These are phyloP conservation scores for Apteryx owenii DNA, from an alignment of 2,113 vertebrate genomes.

Conservation along the genomic window DNA sequence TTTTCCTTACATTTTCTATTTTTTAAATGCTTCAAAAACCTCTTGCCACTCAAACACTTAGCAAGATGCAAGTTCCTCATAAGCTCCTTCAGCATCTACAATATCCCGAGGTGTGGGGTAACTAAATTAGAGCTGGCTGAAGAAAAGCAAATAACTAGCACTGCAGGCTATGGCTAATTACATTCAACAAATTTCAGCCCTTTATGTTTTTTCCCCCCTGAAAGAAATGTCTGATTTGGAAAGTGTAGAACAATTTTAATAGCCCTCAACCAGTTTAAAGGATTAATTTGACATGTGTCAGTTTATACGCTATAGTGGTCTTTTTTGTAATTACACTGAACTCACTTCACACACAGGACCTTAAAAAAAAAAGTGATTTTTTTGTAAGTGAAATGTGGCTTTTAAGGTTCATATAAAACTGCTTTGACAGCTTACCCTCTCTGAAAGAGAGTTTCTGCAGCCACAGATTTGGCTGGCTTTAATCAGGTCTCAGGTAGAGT, in stretches of 20 bases:
- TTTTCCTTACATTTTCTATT: background rate
- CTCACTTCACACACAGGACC: background rate
- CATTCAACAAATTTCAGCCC: background rate
- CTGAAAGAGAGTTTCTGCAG: slow-evolving; percentile 34
- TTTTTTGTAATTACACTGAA: slow-evolving; percentile 13
- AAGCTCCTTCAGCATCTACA: background rate
- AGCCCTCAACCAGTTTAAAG: background rate
- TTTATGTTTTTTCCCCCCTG: background rate
- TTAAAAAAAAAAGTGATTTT: background rate
- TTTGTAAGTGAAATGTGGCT: background rate
- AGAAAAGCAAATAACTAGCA: slow-evolving; percentile 14
- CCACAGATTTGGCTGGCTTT: slow-evolving; percentile 50
- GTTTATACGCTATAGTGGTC: background rate
- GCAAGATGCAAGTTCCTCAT: background rate
- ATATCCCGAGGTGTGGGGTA: slow-evolving; percentile 1
- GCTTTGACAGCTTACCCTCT: background rate
- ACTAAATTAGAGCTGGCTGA: slow-evolving; percentile 9
- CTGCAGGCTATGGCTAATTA: slow-evolving; percentile 18
- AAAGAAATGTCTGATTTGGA: background rate
- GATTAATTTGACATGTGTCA: background rate
- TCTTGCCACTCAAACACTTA: slow-evolving; percentile 1
- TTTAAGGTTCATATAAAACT: background rate
- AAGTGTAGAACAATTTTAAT: slow-evolving; percentile 21
- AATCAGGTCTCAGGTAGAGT: slow-evolving; percentile 49
- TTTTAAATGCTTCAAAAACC: background rate